Conservation (phyloP, 35 echinoderm and acorn worm genomes). For the Chiridota heheva region DNA sequence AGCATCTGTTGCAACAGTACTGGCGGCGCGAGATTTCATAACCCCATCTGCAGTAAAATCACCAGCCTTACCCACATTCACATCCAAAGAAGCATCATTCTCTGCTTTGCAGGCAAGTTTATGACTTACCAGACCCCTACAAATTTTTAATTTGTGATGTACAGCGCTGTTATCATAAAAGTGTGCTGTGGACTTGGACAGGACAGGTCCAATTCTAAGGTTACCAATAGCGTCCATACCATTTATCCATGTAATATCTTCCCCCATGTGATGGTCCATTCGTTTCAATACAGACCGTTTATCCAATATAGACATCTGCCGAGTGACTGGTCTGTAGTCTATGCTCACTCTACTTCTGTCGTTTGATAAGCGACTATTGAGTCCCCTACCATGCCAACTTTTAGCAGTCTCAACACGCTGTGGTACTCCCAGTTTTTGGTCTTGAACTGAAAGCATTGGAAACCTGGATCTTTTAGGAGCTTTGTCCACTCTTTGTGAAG, state of each 20-base stretch:
- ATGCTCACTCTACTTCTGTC: constrained; percentile 1
- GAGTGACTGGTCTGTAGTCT: constrained; percentile 14
- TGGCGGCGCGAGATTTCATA: too few species aligned
- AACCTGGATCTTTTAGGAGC: not conserved
- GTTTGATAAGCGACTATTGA: not conserved
- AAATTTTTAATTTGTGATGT: constrained; percentile 69
- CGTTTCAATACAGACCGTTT: constrained; percentile 53
- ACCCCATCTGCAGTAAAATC: too few species aligned
- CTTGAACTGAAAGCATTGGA: not conserved
- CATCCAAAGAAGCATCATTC: constrained; percentile 30
- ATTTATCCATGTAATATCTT: constrained; percentile 83
- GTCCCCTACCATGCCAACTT: constrained; percentile 30
- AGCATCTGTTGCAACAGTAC: too few species aligned
- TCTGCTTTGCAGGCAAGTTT: constrained; percentile 26
- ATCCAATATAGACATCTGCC: constrained; percentile 72
- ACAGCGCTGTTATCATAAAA: constrained; percentile 56
- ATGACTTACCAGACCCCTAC: constrained; percentile 87
- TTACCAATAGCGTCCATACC: constrained; percentile 73
- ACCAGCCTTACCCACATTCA: constrained; percentile 63
- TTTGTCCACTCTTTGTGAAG: not conserved
- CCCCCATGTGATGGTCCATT: constrained; percentile 70
- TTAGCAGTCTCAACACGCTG: too few species aligned
- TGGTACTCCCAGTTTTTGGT: not conserved
- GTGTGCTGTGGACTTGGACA: constrained; percentile 39
- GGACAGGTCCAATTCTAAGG: constrained; percentile 46